A percentile compares a stretch with the other conserved stretches of the same genome.
phyloP scores from a whole-genome alignment of 2,797 vertebrate species.

The Crypturellus tataupa region DNA sequence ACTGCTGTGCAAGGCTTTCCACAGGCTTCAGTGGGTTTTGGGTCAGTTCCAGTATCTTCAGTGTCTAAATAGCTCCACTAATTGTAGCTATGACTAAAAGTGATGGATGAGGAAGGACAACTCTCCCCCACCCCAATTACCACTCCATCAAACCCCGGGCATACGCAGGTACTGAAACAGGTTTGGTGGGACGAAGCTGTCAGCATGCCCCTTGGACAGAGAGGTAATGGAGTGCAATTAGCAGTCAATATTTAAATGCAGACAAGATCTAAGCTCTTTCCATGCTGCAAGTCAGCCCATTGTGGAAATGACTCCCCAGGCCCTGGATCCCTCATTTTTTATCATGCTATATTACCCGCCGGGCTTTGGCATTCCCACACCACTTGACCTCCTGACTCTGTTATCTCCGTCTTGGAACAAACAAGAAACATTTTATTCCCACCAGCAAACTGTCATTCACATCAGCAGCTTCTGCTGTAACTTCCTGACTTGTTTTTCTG shows the following conservation, averaged over 20 bases:
- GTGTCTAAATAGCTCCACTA: constrained; percentile 17
- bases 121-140: constrained; percentile 34
- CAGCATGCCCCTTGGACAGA: constrained; percentile 46
- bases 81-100: constrained; percentile 5
- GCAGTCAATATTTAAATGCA: constrained; percentile 72
- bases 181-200: background rate
- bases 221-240: constrained; percentile 72
- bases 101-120: constrained; percentile 45
- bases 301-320: background rate
- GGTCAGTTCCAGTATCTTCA: constrained; percentile 14
- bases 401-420: constrained; percentile 82
- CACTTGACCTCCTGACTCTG: constrained; percentile 87
- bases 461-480: constrained; percentile 52
- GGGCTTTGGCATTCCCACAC: constrained; percentile 82
- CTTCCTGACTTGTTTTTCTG: background rate
- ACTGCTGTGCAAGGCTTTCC: background rate
- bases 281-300: constrained; percentile 18
- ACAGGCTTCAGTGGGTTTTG: background rate
- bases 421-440: constrained; percentile 82
- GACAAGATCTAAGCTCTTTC: constrained; percentile 73
- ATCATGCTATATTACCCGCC: constrained; percentile 85
- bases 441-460: constrained; percentile 68
- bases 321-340: constrained; percentile 80
- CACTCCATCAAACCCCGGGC: constrained; percentile 31
- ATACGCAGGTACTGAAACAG: background rate